Conservation (phyloP, 2,797 vertebrate genomes). For the Notamacropus eugenii region DNA sequence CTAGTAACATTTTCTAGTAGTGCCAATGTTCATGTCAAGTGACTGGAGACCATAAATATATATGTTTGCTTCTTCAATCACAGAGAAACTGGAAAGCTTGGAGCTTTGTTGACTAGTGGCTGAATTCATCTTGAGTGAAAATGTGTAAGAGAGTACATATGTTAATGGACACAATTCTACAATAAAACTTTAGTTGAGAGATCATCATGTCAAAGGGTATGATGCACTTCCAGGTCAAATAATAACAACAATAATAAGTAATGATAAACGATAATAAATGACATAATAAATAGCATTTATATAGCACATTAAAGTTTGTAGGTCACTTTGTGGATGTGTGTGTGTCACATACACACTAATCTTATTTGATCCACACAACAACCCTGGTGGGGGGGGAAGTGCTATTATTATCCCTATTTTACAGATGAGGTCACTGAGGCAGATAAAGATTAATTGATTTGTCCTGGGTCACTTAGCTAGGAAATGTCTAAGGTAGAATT, state of each 20-base stretch:
- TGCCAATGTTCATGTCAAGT: conserved; percentile 16
- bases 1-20: conserved; percentile 6
- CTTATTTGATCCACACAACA: background rate
- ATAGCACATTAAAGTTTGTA: background rate
- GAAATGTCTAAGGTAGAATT: background rate
- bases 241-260: background rate
- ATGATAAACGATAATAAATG: background rate
- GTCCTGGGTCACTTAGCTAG: background rate
- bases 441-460: background rate
- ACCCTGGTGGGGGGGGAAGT: background rate
- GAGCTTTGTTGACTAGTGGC: conserved; percentile 49
- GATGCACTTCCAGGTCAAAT: background rate
- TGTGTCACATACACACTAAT: too few species aligned
- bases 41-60: background rate
- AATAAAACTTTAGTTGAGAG: conserved; percentile 58
- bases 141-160: conserved; percentile 64
- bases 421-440: background rate
- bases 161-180: conserved; percentile 71
- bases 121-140: background rate
- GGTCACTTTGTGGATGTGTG: background rate
- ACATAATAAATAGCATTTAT: background rate
- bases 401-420: background rate
- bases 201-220: conserved; percentile 22
- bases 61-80: conserved; percentile 3
- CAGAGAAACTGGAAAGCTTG: background rate